phyloP scores from a whole-genome alignment of 2,797 vertebrate species.

The Hemibagrus guttatus region DNA sequence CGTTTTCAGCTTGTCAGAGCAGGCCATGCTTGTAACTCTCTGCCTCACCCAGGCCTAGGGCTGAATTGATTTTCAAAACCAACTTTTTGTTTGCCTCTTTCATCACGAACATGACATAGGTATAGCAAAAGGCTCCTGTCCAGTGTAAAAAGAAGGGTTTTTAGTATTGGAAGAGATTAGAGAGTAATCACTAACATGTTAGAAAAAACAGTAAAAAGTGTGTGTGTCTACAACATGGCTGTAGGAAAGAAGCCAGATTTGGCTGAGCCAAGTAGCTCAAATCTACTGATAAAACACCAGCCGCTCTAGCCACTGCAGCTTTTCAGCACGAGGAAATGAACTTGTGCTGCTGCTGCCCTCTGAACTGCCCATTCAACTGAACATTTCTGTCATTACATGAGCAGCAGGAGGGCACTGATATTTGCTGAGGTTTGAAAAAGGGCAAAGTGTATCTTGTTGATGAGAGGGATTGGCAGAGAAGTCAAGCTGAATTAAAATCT shows the following conservation, averaged over 20 bases:
- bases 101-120: not conserved
- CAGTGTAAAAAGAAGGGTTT: not conserved
- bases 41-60: conserved; percentile 42
- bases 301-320: conserved; percentile 4
- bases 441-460: conserved; percentile 22
- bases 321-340: conserved; percentile 33
- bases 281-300: conserved; percentile 44
- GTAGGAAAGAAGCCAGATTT: conserved; percentile 4
- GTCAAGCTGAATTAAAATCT: conserved; percentile 35
- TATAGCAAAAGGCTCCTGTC: not conserved
- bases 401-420: conserved; percentile 29
- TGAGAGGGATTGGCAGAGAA: conserved; percentile 33
- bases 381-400: conserved; percentile 31
- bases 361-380: conserved; percentile 25
- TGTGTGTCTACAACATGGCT: not conserved
- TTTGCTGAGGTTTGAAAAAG: conserved; percentile 41
- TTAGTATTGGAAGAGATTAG: not conserved
- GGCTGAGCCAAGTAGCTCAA: conserved; percentile 20
- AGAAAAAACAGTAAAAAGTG: not conserved
- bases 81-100: conserved; percentile 17
- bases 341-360: not conserved
- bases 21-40: conserved; percentile 19
- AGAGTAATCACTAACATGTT: conserved; percentile 10
- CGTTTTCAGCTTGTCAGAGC: conserved; percentile 29
- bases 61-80: conserved; percentile 30